Percentiles rank a stretch among this genome's conserved stretches.
Conservation (phyloP, 2,888 invertebrate species). For the Megalurothrips usitatus region DNA sequence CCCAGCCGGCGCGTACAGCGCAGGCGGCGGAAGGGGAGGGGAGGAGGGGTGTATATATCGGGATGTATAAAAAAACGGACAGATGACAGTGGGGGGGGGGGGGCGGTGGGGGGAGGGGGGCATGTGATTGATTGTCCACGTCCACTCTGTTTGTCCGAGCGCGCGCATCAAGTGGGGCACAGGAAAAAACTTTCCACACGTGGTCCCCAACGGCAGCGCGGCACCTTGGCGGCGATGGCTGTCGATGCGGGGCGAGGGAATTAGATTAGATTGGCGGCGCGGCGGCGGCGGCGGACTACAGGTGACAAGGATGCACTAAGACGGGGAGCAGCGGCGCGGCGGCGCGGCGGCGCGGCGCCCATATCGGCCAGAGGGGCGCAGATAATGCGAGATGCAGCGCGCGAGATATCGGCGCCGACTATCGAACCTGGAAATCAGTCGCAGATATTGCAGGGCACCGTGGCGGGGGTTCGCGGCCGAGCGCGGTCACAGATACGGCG, state of each 20-base stretch:
- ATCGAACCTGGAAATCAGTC: too few relatives aligned
- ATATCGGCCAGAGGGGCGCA: too few relatives aligned
- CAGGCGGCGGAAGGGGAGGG: not conserved
- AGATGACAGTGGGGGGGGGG: not conserved
- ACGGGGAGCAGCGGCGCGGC: not conserved
- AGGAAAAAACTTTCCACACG: too few relatives aligned
- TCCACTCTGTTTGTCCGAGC: not conserved
- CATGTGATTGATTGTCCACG: conserved; percentile 11
- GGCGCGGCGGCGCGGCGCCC: not conserved
- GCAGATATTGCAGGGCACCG: too few relatives aligned
- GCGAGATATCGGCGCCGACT: not conserved
- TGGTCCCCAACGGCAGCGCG: too few relatives aligned
- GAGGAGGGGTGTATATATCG: not conserved
- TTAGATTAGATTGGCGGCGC: not conserved
- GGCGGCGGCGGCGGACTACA: too few relatives aligned
- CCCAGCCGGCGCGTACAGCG: not conserved
- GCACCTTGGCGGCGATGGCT: too few relatives aligned
- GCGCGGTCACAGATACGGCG: too few relatives aligned
- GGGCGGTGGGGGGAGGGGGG: not conserved
- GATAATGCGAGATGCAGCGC: not conserved
- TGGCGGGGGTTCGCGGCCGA: too few relatives aligned
- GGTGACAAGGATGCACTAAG: not conserved
- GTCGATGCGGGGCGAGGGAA: not conserved
- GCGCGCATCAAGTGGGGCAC: too few relatives aligned
- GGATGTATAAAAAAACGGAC: not conserved